Conservation (phyloP, 2,797 vertebrate genomes). For the Tolypeutes matacus region DNA sequence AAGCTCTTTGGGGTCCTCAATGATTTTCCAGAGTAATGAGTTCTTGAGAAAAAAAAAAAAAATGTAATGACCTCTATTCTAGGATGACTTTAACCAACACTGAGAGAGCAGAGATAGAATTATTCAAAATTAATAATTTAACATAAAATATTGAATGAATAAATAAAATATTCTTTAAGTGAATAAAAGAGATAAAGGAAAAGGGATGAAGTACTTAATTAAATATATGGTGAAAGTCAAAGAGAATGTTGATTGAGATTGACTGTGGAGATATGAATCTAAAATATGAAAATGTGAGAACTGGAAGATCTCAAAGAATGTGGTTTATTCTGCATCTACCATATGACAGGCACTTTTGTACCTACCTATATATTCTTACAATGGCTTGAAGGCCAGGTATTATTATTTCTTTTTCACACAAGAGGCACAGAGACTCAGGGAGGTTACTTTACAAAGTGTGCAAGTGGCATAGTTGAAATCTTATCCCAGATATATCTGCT, state of each 20-base stretch:
- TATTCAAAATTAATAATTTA: slow-evolving; percentile 47
- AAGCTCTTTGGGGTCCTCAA: not conserved
- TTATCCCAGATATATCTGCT: not conserved
- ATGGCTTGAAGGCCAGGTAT: not conserved
- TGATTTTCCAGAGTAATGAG: not conserved
- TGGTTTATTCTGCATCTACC: not conserved
- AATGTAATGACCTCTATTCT: not conserved
- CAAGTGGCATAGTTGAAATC: not conserved
- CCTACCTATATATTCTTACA: not conserved
- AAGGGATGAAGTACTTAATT: not conserved
- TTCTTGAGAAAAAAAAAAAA: not conserved
- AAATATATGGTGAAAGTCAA: not conserved
- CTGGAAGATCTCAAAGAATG: not conserved
- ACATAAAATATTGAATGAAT: slow-evolving; percentile 34
- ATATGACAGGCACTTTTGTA: not conserved
- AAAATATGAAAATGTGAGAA: no score
- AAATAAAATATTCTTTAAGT: slow-evolving; percentile 23
- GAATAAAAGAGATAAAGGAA: not conserved
- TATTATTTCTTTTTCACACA: not conserved
- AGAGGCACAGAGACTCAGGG: not conserved
- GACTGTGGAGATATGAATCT: no score
- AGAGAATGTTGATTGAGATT: not conserved
- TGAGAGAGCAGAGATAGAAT: not conserved
- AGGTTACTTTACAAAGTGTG: not conserved
- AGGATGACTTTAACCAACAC: not conserved